Evolutionary conservation across 2,113 vertebrate species (phyloP).

Genomic region (Leucopsar rothschildi): DNA sequence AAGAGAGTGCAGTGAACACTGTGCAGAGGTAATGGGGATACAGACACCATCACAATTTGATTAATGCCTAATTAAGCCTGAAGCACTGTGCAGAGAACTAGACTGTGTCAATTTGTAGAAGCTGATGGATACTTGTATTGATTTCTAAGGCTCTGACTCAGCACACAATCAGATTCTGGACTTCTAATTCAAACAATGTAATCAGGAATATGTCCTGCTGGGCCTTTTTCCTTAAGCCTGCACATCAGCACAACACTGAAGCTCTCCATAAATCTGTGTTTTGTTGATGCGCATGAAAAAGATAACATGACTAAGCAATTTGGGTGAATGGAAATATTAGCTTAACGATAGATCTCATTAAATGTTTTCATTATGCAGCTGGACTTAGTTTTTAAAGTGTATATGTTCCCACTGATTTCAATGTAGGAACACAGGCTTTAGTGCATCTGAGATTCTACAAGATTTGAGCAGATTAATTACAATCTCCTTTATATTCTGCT

Average conservation of each 20-base stretch:
- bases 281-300: neutral
- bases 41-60: neutral
- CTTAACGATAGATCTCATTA: neutral
- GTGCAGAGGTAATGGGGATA: neutral
- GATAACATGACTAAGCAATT: neutral
- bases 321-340: neutral
- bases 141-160: conserved; percentile 22
- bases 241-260: neutral
- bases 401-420: neutral
- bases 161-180: neutral
- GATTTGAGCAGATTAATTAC: neutral
- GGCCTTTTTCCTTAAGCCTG: neutral
- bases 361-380: neutral
- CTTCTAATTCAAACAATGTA: neutral
- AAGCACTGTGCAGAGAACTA: neutral
- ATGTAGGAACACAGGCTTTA: neutral
- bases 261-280: neutral
- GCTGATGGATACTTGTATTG: neutral
- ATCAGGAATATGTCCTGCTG: neutral
- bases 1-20: neutral
- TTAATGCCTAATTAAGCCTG: neutral
- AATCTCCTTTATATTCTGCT: neutral
- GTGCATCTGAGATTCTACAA: neutral
- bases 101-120: neutral
- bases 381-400: neutral